Percentiles rank a stretch among this genome's conserved stretches.
Conservation (phyloP, 2,113 vertebrate genomes). For the Sinosuthora webbiana region DNA sequence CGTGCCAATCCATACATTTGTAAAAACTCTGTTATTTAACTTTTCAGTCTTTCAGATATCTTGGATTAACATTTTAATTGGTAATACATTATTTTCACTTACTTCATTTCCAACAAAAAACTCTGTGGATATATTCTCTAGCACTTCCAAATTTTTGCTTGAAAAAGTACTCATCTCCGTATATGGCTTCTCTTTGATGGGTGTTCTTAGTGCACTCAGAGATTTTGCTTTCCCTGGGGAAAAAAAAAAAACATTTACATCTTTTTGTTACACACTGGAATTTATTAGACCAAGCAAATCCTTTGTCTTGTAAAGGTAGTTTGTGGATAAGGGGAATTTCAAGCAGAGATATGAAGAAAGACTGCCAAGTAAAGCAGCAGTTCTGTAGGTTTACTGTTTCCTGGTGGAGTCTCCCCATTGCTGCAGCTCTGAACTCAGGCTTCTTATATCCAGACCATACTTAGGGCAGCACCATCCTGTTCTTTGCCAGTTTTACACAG, state of each 20-base stretch:
- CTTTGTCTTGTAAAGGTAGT: not conserved
- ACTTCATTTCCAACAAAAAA: slow-evolving; percentile 89
- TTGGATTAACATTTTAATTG: not conserved
- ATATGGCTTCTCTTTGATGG: slow-evolving; percentile 43
- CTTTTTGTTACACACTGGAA: not conserved
- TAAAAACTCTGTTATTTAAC: not conserved
- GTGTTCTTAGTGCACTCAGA: not conserved
- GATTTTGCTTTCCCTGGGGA: slow-evolving; percentile 61
- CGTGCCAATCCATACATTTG: not conserved
- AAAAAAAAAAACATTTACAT: not conserved
- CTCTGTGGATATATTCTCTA: slow-evolving; percentile 78
- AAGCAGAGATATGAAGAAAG: not conserved
- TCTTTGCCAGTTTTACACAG: not conserved
- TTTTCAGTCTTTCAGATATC: not conserved
- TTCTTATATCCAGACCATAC: not conserved
- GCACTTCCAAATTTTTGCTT: slow-evolving; percentile 56
- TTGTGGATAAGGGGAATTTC: not conserved
- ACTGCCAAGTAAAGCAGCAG: not conserved
- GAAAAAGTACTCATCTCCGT: slow-evolving; percentile 62
- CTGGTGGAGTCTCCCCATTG: not conserved
- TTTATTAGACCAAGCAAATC: not conserved
- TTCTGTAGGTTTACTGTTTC: not conserved
- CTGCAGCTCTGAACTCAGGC: not conserved
- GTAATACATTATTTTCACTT: slow-evolving; percentile 19
- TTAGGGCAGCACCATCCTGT: not conserved